Conservation (phyloP, 2,113 vertebrate species). For the Bungarus multicinctus region DNA sequence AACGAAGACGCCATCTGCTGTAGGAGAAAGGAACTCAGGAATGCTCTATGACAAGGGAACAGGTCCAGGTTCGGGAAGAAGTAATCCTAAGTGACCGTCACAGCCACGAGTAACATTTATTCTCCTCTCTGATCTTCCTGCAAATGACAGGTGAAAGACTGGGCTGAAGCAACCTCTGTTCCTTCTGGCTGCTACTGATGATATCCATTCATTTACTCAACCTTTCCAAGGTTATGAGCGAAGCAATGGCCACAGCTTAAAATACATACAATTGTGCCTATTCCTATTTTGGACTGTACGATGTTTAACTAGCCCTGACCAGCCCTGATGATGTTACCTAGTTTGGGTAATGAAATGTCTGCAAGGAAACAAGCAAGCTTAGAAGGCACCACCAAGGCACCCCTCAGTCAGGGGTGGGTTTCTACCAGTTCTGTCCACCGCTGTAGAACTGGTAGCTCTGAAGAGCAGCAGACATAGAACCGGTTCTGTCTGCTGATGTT, state of each 20-base stretch:
- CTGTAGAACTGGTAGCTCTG: no score
- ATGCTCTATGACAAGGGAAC: neutral
- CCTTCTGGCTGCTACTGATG: neutral
- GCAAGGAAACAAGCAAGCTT: neutral
- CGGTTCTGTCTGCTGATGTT: no score
- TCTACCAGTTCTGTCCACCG: no score
- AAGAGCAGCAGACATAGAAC: no score
- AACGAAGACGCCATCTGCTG: slow-evolving; percentile 55
- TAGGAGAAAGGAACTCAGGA: slow-evolving; percentile 33
- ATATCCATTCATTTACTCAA: neutral
- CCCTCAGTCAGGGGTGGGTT: no score
- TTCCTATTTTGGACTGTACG: neutral
- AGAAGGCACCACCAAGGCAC: neutral
- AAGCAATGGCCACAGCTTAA: neutral
- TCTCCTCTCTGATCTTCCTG: neutral
- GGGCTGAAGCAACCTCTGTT: neutral
- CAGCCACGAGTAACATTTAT: neutral
- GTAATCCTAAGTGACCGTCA: neutral
- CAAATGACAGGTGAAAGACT: neutral
- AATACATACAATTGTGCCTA: neutral
- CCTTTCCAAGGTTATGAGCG: neutral
- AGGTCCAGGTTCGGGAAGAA: neutral
- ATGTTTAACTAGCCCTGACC: neutral
- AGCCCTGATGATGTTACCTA: neutral
- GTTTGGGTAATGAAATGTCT: neutral